Evolutionary conservation across 2,113 vertebrate genomes (phyloP).

Genomic region (Carlito syrichta): DNA sequence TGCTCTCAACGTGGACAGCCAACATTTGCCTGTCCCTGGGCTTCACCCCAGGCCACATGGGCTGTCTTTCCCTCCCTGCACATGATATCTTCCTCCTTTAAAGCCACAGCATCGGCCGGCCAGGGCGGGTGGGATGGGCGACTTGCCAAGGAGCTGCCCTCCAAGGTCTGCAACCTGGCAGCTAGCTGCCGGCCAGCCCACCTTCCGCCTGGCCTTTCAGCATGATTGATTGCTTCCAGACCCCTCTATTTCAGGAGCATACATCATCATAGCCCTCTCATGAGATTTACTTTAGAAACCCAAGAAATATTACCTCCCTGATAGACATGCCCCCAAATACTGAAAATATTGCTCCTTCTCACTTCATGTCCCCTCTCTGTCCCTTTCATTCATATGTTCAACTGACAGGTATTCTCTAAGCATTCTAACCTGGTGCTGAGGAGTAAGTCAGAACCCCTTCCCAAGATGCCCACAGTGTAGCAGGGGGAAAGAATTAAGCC

Average conservation of each 20-base stretch:
- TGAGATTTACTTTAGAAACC: slow-evolving; percentile 23
- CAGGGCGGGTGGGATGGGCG: not conserved
- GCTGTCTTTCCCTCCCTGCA: not conserved
- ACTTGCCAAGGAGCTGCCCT: fast-evolving
- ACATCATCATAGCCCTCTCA: not conserved
- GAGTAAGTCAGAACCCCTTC: not conserved
- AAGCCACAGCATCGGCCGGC: too few relatives aligned
- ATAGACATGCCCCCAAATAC: not conserved
- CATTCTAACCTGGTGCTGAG: not conserved
- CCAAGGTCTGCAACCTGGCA: not conserved
- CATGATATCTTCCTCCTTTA: not conserved
- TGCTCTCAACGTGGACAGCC: not conserved
- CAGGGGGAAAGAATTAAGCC: not conserved
- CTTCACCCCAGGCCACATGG: fast-evolving
- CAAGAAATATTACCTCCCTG: slow-evolving; percentile 41
- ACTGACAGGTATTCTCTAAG: not conserved
- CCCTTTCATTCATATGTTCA: not conserved
- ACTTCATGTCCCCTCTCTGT: not conserved
- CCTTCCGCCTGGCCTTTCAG: not conserved
- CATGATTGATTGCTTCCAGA: not conserved
- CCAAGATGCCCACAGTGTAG: not conserved
- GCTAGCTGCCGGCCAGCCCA: not conserved
- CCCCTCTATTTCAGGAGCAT: not conserved
- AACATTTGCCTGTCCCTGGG: not conserved
- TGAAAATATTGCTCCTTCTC: not conserved